Conservation (phyloP, 2,888 invertebrate species). For the Subacronicta megacephala region DNA sequence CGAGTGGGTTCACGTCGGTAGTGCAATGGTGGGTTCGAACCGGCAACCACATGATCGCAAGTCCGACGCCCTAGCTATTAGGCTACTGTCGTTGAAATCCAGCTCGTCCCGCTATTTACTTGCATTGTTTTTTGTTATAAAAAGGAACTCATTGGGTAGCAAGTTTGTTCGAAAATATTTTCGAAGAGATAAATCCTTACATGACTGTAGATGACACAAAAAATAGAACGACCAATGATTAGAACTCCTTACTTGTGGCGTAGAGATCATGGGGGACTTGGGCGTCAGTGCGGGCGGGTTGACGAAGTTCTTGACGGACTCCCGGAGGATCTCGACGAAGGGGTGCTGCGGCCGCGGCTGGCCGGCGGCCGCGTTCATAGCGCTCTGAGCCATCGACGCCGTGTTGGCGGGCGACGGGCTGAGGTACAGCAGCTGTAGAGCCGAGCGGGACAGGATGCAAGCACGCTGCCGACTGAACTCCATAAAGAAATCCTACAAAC, state of each 20-base stretch:
- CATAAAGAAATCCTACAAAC: conserved; percentile 95
- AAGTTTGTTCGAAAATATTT: no score
- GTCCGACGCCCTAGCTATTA: no score
- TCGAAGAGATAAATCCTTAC: no score
- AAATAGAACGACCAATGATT: no score
- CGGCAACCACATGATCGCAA: no score
- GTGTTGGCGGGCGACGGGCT: conserved; percentile 80
- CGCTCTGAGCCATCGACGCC: conserved; percentile 72
- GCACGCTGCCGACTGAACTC: conserved; percentile 97
- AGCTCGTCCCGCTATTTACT: no score
- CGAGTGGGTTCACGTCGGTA: no score
- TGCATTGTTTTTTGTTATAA: no score
- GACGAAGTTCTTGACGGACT: conserved; percentile 96
- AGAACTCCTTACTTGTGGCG: conserved; percentile 91
- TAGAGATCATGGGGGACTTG: conserved; percentile 91
- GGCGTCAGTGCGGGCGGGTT: conserved; percentile 96
- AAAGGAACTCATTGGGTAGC: no score
- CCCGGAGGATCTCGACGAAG: conserved; percentile 94
- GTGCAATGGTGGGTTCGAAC: no score
- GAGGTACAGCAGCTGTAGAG: conserved; percentile 95
- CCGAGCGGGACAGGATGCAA: conserved; percentile 97
- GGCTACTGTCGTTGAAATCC: no score
- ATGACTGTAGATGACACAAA: no score
- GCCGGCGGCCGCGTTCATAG: conserved; percentile 69
- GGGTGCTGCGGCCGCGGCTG: conserved; percentile 78